Evolutionary conservation across 2,888 invertebrate genomes (phyloP).

Genomic region (Yponomeuta cagnagella): DNA sequence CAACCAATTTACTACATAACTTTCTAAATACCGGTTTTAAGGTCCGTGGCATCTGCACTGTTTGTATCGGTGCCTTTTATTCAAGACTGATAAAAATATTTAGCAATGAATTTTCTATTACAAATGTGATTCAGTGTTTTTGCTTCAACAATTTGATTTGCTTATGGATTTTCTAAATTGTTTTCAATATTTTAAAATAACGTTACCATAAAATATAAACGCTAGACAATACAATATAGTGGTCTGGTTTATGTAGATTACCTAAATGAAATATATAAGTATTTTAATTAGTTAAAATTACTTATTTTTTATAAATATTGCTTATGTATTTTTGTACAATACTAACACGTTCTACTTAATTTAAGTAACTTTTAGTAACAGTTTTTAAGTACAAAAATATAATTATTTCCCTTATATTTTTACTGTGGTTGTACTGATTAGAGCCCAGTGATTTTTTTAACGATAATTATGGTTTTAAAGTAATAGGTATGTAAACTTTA

Average conservation of each 20-base stretch:
- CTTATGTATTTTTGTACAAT: neutral
- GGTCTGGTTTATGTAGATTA: too few species aligned
- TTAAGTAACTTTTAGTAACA: conserved; percentile 4
- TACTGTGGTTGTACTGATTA: neutral
- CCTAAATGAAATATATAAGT: too few species aligned
- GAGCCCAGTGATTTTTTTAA: neutral
- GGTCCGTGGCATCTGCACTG: neutral
- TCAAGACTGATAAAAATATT: conserved; percentile 12
- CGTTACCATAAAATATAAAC: too few species aligned
- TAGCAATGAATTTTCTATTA: neutral
- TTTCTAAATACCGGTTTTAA: neutral
- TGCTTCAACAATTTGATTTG: neutral
- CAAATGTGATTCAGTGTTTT: neutral
- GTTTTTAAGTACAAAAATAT: conserved; percentile 3
- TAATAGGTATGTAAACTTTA: too few species aligned
- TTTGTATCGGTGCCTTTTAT: conserved; percentile 12
- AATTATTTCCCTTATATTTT: neutral
- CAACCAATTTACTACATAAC: too few species aligned
- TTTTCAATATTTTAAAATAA: too few species aligned
- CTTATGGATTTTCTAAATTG: too few species aligned
- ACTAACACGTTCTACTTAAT: neutral
- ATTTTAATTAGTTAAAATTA: neutral
- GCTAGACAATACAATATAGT: too few species aligned
- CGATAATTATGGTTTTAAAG: too few species aligned
- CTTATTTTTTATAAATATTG: neutral